Conservation (phyloP, 2,797 vertebrate genomes). For the Apogon talboti region DNA sequence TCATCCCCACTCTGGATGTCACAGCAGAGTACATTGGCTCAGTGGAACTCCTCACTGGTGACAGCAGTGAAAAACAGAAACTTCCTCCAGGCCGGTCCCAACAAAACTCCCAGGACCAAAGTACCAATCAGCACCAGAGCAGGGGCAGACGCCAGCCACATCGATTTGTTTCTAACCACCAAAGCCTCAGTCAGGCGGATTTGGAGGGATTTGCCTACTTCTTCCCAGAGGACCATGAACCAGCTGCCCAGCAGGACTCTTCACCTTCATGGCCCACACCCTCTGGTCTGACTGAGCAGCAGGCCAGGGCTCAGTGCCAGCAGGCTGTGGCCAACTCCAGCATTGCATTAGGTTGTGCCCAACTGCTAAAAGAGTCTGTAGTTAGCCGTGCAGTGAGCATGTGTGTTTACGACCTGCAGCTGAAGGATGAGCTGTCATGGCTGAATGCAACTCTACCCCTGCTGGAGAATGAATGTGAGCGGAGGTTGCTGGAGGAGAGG, state of each 20-base stretch:
- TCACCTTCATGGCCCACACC: conserved; percentile 85
- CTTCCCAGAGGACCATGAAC: conserved; percentile 89
- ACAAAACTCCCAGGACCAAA: conserved; percentile 32
- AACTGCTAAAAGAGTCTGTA: conserved; percentile 74
- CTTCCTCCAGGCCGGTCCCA: conserved; percentile 32
- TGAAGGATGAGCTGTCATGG: conserved; percentile 89
- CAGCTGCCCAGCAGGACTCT: conserved; percentile 54
- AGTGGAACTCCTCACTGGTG: conserved; percentile 54
- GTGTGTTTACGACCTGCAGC: conserved; percentile 88
- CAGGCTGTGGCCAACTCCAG: conserved; percentile 85
- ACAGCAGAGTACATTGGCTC: conserved; percentile 85
- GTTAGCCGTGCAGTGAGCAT: conserved; percentile 74
- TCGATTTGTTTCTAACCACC: conserved; percentile 70
- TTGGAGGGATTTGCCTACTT: conserved; percentile 86
- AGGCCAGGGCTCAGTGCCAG: conserved; percentile 78
- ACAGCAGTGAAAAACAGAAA: conserved; percentile 58
- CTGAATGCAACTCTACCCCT: conserved; percentile 83
- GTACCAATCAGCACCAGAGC: conserved; percentile 13
- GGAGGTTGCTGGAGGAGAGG: conserved; percentile 83
- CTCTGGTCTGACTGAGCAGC: conserved; percentile 82
- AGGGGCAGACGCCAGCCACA: conserved; percentile 76
- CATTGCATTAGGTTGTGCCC: conserved; percentile 80
- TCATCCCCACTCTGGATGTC: conserved; percentile 89
- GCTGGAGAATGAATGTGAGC: conserved; percentile 93
- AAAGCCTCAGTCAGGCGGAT: conserved; percentile 82